Conservation (phyloP, 1,140 invertebrate species). For the Drosophila sulfurigaster region DNA sequence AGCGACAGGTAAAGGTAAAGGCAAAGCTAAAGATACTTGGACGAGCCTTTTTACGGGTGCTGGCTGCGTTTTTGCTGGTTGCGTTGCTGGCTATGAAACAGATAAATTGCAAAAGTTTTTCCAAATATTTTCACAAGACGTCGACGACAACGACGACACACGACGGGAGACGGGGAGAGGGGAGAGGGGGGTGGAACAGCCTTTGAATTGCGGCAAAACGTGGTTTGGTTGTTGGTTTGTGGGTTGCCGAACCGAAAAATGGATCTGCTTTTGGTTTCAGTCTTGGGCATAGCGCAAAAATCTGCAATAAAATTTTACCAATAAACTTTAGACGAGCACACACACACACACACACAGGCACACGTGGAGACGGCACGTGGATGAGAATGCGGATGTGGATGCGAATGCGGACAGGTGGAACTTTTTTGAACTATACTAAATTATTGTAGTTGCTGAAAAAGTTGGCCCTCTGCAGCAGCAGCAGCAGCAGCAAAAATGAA, state of each 20-base stretch:
- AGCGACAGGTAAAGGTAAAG: slow-evolving; percentile 66
- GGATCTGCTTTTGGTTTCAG: slow-evolving; percentile 15
- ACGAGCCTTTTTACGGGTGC: slow-evolving; percentile 30
- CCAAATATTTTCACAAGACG: slow-evolving; percentile 82
- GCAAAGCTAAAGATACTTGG: slow-evolving; percentile 61
- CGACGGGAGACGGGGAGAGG: neutral
- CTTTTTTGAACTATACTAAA: slow-evolving; percentile 83
- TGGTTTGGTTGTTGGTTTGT: slow-evolving; percentile 22
- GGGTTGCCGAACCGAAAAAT: slow-evolving; percentile 28
- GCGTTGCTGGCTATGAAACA: slow-evolving; percentile 79
- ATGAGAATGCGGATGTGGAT: slow-evolving; percentile 34
- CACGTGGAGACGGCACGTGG: slow-evolving; percentile 21
- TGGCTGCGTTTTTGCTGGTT: slow-evolving; percentile 38
- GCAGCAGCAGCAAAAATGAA: slow-evolving; percentile 26
- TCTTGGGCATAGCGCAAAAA: slow-evolving; percentile 62
- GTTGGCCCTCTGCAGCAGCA: slow-evolving; percentile 36
- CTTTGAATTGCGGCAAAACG: slow-evolving; percentile 14
- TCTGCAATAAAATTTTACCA: slow-evolving; percentile 83
- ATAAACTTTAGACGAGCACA: slow-evolving; percentile 78
- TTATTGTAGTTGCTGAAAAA: slow-evolving; percentile 80
- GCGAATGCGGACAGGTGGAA: slow-evolving; percentile 72
- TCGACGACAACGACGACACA: slow-evolving; percentile 50
- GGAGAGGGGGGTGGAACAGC: neutral
- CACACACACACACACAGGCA: too few species aligned
- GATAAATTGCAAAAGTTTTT: slow-evolving; percentile 83